Conservation (phyloP, 2,797 vertebrate species). For the Chelonia mydas region DNA sequence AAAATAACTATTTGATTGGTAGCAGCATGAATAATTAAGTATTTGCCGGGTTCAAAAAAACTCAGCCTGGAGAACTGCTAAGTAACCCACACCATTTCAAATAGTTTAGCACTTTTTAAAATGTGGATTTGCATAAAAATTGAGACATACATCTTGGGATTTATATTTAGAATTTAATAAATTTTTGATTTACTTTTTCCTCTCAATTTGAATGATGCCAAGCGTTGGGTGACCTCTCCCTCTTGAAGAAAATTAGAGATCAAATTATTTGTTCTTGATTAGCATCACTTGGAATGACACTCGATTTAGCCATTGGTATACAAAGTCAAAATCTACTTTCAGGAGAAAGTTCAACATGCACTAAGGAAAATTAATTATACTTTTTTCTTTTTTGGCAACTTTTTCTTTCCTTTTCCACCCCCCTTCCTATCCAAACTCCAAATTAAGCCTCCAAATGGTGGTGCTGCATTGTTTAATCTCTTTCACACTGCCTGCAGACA, state of each 20-base stretch:
- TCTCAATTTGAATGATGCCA: slow-evolving; percentile 28
- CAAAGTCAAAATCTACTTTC: not conserved
- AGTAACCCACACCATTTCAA: not conserved
- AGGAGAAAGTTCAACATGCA: not conserved
- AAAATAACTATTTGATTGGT: not conserved
- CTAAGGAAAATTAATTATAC: not conserved
- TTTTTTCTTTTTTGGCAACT: not conserved
- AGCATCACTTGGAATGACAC: not conserved
- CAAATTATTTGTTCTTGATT: not conserved
- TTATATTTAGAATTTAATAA: slow-evolving; percentile 13
- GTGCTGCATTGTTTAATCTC: slow-evolving; percentile 29
- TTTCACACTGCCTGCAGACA: slow-evolving; percentile 1
- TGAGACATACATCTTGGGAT: not conserved
- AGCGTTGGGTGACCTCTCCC: slow-evolving; percentile 13
- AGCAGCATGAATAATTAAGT: not conserved
- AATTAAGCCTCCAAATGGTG: slow-evolving; percentile 18
- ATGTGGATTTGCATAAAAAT: not conserved
- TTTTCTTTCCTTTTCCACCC: not conserved
- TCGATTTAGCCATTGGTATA: not conserved
- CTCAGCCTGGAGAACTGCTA: not conserved
- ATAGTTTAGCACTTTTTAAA: not conserved
- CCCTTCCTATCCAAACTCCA: not conserved
- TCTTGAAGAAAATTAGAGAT: slow-evolving; percentile 14
- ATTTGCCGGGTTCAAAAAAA: not conserved
- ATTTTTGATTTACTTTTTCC: slow-evolving; percentile 12